phyloP scores from a whole-genome alignment of 2,797 vertebrate species.

The Anniella stebbinsi region DNA sequence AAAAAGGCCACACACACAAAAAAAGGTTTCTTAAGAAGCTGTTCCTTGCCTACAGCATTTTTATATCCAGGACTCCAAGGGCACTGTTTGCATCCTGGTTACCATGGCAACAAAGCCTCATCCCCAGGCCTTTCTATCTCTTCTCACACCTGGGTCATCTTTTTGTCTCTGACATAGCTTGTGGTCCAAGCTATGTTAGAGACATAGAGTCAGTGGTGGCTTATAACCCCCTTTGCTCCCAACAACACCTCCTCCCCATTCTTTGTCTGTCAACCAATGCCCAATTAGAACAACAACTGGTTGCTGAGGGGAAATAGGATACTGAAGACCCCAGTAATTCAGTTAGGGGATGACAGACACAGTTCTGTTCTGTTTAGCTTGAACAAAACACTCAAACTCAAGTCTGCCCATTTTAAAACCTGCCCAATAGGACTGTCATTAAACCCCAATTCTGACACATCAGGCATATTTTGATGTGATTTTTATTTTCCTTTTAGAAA shows the following conservation, averaged over 20 bases:
- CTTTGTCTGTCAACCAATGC: neutral
- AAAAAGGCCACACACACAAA: neutral
- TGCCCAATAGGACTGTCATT: neutral
- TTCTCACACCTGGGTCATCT: slow-evolving; percentile 2
- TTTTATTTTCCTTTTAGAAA: neutral
- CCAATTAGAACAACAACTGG: neutral
- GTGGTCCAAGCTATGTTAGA: no score
- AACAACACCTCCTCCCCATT: neutral
- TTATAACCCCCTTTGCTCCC: neutral
- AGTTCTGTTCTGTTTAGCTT: neutral
- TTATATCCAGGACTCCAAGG: neutral
- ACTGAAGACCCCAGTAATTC: neutral
- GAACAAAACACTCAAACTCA: neutral
- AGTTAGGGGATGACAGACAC: neutral
- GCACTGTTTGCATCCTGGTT: slow-evolving; percentile 16
- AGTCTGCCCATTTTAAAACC: neutral
- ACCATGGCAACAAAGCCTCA: slow-evolving; percentile 6
- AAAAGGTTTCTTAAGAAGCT: neutral
- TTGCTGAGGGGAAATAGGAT: neutral
- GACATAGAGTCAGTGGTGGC: no score
- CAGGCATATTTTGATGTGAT: neutral
- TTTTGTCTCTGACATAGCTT: neutral
- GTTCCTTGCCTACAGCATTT: neutral
- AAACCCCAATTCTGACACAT: neutral
- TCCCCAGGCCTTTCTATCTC: neutral